Conservation (phyloP, 2,113 vertebrate species). For the Myodes glareolus region DNA sequence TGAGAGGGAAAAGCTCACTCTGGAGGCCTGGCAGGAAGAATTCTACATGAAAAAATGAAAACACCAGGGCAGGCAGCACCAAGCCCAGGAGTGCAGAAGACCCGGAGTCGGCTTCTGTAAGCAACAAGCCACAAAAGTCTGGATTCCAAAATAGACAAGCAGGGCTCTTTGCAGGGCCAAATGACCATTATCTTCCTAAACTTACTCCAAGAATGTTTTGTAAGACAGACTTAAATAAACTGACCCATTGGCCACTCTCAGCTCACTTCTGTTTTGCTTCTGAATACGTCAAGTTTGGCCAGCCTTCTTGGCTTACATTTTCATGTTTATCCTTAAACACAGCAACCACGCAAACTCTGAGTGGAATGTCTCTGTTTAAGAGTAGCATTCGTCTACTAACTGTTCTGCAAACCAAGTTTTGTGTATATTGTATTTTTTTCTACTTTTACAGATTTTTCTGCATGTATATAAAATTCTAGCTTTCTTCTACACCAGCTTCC, state of each 20-base stretch:
- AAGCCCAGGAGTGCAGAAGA: not conserved
- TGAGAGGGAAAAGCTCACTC: not conserved
- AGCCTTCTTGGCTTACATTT: constrained; percentile 44
- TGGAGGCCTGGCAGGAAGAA: not conserved
- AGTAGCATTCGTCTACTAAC: constrained; percentile 7
- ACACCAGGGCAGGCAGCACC: accelerated
- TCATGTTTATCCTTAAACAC: constrained; percentile 54
- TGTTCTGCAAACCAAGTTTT: not conserved
- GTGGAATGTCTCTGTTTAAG: constrained; percentile 36
- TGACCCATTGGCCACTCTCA: not conserved
- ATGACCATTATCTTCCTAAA: constrained; percentile 47
- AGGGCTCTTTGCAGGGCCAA: not conserved
- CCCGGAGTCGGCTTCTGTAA: not conserved
- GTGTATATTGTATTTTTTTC: not conserved
- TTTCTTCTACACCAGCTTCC: not conserved
- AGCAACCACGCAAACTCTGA: constrained; percentile 69
- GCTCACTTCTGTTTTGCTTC: constrained; percentile 60
- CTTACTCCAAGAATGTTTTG: constrained; percentile 46
- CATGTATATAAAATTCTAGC: not conserved
- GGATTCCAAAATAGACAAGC: not conserved
- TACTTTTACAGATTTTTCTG: constrained; percentile 18
- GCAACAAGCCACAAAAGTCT: not conserved
- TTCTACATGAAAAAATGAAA: not conserved
- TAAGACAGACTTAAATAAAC: constrained; percentile 38
- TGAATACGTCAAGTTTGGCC: constrained; percentile 11